Conservation (phyloP, 2,113 vertebrate genomes). For the Mustelus asterias region DNA sequence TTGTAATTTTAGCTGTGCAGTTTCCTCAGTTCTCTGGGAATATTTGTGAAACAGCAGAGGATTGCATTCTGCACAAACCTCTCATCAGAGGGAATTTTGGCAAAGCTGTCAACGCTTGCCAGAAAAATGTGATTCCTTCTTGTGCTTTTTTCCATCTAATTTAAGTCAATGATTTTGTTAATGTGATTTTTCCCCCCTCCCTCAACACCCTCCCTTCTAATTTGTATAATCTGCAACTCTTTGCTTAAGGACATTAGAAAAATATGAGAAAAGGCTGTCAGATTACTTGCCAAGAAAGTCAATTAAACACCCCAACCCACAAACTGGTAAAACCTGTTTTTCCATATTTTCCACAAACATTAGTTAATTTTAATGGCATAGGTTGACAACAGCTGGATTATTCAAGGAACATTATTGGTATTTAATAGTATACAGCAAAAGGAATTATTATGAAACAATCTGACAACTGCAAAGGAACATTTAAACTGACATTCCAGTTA, state of each 20-base stretch:
- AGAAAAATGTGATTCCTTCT: neutral
- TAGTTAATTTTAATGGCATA: neutral
- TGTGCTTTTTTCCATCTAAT: neutral
- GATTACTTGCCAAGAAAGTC: neutral
- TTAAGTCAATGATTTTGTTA: neutral
- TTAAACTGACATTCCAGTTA: neutral
- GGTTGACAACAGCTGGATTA: neutral
- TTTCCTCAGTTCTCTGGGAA: neutral
- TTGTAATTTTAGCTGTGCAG: neutral
- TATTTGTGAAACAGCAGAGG: neutral
- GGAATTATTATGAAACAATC: neutral
- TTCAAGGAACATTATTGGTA: neutral
- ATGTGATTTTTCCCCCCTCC: neutral
- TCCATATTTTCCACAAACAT: neutral
- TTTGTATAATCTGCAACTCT: neutral
- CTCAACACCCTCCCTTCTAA: neutral
- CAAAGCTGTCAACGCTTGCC: neutral
- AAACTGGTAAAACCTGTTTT: neutral
- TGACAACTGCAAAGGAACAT: neutral
- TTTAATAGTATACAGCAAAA: neutral
- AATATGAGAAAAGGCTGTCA: neutral
- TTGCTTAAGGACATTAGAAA: neutral
- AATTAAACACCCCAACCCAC: neutral
- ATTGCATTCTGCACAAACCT: neutral
- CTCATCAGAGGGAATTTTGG: neutral